Evolutionary conservation across 2,113 vertebrate species (phyloP).

Genomic region (Bubo bubo): DNA sequence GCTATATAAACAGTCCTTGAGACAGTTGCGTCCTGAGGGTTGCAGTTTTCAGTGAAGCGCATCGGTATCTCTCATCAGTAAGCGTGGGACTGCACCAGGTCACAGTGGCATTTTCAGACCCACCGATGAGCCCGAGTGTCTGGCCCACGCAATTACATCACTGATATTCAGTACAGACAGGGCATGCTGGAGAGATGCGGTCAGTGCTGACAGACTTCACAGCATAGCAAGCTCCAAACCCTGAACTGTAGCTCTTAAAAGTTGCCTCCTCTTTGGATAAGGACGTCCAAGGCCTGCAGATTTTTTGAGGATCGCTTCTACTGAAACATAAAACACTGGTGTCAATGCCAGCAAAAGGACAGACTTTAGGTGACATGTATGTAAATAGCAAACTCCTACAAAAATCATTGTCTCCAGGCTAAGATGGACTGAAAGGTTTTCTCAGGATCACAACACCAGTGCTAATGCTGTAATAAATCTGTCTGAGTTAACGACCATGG

Average conservation of each 20-base stretch:
- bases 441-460: not conserved
- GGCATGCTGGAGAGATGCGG: not conserved
- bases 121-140: rapidly evolving
- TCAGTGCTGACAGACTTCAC: not conserved
- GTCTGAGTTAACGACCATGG: not conserved
- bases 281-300: rapidly evolving
- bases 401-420: not conserved
- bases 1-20: not conserved
- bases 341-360: not conserved
- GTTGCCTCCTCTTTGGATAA: not conserved
- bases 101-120: not conserved
- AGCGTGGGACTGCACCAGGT: not conserved
- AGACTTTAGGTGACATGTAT: not conserved
- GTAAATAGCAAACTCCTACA: not conserved
- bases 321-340: not conserved
- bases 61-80: not conserved
- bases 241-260: not conserved
- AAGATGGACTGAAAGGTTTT: not conserved
- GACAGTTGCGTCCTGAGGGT: not conserved
- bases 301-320: not conserved
- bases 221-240: not conserved
- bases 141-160: rapidly evolving
- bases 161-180: not conserved
- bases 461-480: not conserved
- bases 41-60: not conserved